These are phyloP conservation scores for Anolis apletophallus DNA, from an alignment of 2,797 vertebrate genomes.

Conservation along the genomic window DNA sequence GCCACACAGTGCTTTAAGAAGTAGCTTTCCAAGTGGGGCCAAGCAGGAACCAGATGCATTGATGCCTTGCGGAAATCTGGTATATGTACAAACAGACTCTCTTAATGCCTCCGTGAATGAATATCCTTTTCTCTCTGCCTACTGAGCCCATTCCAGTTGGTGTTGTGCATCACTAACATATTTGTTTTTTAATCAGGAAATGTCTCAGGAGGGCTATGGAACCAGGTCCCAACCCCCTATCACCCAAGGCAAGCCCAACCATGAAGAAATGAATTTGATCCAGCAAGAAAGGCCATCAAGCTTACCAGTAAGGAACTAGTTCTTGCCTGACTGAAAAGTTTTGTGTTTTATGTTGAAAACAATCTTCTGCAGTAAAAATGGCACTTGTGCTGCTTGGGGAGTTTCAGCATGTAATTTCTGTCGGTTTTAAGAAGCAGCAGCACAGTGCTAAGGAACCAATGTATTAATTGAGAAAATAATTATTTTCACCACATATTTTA, in stretches of 20 bases:
- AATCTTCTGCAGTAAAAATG: constrained; percentile 24
- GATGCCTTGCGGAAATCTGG: neutral
- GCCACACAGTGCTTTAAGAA: neutral
- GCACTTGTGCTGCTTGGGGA: neutral
- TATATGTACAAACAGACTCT: neutral
- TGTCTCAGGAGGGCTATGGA: constrained; percentile 91
- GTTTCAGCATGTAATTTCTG: constrained; percentile 26
- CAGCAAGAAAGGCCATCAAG: constrained; percentile 91
- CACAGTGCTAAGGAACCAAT: neutral
- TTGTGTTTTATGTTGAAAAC: constrained; percentile 31
- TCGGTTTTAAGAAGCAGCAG: neutral
- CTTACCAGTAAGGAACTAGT: constrained; percentile 88
- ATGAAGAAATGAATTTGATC: constrained; percentile 90
- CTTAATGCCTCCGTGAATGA: neutral
- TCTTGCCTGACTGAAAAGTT: constrained; percentile 50
- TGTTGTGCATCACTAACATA: constrained; percentile 48
- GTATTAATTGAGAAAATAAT: neutral
- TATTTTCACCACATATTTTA: neutral
- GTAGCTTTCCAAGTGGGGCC: neutral
- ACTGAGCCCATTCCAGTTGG: constrained; percentile 4
- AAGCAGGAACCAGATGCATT: neutral
- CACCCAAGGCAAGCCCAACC: constrained; percentile 90
- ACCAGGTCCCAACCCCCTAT: constrained; percentile 87
- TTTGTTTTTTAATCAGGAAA: constrained; percentile 80
- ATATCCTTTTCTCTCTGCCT: constrained; percentile 34